Evolutionary conservation across 2,888 invertebrate species (phyloP), one percentile per base, ranked within the genome.

Genomic region (Conchocele bisecta): DNA sequence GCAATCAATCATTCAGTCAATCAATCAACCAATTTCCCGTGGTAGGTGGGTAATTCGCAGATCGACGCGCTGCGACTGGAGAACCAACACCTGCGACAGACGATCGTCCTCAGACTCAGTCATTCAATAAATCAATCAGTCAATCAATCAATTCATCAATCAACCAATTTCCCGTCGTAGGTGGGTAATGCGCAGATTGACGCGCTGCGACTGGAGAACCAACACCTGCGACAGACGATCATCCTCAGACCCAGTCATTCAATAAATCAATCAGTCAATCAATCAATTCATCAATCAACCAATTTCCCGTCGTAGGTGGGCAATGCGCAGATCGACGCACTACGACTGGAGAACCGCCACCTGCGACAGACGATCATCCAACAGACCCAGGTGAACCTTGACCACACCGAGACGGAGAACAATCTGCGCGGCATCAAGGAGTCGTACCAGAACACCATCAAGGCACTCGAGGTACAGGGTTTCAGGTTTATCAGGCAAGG

Each of bases 21-120:
- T n/a, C n/a, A n/a, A n/a, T n/a, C n/a, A n/a, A n/a, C n/a, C n/a
- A n/a, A n/a, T n/a, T n/a, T n/a, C n/a, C n/a, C n/a, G n/a, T n/a
- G n/a, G n/a, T n/a, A 89, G 88, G 86, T 88, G 11, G 79, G 85
- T 22, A 84, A 81, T 69, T 83, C 87, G 22, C 86, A 87, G 80
- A 73, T 87, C 33, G 86, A 88, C 31, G 85, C 86, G 17, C 73
- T 88, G 42, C 82, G 84, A 9, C 64, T 84, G 48, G 89, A 89
- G 74, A 89, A 88, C 69, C 71, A 83, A 20, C 86, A 83, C 50
- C 73, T 88, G 33, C 76, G 88, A 15, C 84, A 83, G 75, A 83
- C 82, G 26, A 80, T 85, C 37, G 73, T 86, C 57, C 76, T 20
- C 83, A 83, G 64, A 80, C 75, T 24, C 76, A 82, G 57, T 60